Base-by-base conservation (phyloP, 1,140 invertebrate species). In the Atta cephalotes region DNA sequence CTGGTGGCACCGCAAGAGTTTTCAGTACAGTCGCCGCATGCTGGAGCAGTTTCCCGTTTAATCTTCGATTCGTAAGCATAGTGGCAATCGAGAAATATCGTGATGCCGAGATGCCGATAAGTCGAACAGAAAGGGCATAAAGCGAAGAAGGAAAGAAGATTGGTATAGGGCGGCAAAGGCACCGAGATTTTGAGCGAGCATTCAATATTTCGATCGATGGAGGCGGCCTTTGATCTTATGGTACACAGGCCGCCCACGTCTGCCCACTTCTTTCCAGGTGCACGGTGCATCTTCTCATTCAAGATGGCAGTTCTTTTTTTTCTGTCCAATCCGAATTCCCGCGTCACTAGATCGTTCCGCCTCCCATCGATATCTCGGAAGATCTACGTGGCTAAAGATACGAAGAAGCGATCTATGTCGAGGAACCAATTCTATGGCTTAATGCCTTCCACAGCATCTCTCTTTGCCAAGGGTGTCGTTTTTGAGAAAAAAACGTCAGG, bases 131-230 rank as follows among this genome's bases (percentile, higher is more conserved):
- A 56, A 28, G 18, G 16, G 14, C 14, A 49, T 14, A 45, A n/a
- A 21, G 9, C 65, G 25, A 12, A 10, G 12, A 21, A 35, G 10
- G 31, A n/a, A 51, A 49, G 25, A 39, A 53, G 28, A 45, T 58
- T 14, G 65, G 53, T 45, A 45, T 45, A 72, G 25, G 51, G 51
- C n/a, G 60, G 39, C 39, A 35, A 74, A 77, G 89, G 88, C 88
- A 92, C 88, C 90, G 90, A 88, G 90, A 92, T 92, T 92, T 88
- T 62, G 88, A 18, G 21, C 88, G 84, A 51, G 89, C 88, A 92
- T 92, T 91, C 90, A 92, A 92, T 92, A 92, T 92, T 92, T 93
- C 92, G 90, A 92, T 93, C 90, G 91, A 39, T 76, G 84, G 74
- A 88, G 89, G 39, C 91, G 87, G 77, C 85, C 91, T 93, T 93